Conservation (phyloP, 1,140 invertebrate genomes). For the Samia ricini region DNA sequence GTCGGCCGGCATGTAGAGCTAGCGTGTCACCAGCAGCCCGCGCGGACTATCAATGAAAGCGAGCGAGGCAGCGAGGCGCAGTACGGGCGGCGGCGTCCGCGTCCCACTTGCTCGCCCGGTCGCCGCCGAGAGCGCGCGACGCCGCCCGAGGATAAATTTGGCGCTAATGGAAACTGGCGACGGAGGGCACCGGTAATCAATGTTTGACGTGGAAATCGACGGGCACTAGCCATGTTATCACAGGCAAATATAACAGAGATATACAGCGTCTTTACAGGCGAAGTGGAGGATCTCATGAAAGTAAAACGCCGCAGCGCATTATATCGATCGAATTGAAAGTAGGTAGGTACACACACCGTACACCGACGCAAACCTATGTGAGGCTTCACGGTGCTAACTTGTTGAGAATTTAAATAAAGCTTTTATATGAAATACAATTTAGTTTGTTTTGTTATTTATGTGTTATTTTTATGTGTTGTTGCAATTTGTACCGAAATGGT, state of each 20-base stretch:
- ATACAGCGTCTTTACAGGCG: constrained; percentile 7
- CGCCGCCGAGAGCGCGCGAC: constrained; percentile 53
- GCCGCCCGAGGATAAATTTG: constrained; percentile 71
- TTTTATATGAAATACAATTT: not conserved
- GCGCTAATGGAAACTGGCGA: constrained; percentile 68
- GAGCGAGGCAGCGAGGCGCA: constrained; percentile 20
- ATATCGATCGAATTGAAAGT: not conserved
- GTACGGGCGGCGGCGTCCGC: constrained; percentile 27
- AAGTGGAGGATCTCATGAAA: not conserved
- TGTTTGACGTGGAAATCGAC: constrained; percentile 69
- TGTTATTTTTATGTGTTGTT: too few species aligned
- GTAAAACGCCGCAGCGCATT: not conserved
- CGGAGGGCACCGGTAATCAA: constrained; percentile 72
- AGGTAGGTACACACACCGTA: not conserved
- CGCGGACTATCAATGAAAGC: constrained; percentile 73
- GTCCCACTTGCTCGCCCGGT: constrained; percentile 52
- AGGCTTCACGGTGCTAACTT: not conserved
- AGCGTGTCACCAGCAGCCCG: constrained; percentile 61
- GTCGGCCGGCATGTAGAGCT: constrained; percentile 38
- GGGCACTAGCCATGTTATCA: constrained; percentile 42
- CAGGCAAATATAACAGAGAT: constrained; percentile 24
- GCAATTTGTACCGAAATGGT: too few species aligned
- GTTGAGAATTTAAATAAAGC: not conserved
- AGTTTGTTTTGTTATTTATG: not conserved
- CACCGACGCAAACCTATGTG: not conserved